Percentiles rank a stretch among this genome's conserved stretches.
phyloP scores from a whole-genome alignment of 2,888 invertebrate species.

The Neuroscelio doddi region DNA sequence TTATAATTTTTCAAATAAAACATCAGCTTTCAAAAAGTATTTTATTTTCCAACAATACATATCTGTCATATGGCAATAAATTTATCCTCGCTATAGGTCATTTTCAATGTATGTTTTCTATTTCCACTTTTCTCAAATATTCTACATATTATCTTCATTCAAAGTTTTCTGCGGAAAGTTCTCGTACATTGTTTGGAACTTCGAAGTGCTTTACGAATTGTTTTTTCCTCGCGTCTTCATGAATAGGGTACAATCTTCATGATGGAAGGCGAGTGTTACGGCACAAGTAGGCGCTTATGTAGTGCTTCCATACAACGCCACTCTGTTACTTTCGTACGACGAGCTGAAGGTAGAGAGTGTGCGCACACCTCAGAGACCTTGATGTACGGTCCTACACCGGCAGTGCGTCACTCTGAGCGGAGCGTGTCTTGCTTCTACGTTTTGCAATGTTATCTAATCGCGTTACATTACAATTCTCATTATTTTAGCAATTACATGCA shows the following conservation, averaged over 20 bases:
- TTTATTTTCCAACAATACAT: too few species aligned
- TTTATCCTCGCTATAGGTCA: not conserved
- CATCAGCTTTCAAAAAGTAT: too few species aligned
- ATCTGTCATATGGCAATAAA: too few species aligned
- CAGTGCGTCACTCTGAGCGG: constrained; percentile 54
- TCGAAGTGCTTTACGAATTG: constrained; percentile 32
- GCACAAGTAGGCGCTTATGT: constrained; percentile 33
- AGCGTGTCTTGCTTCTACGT: constrained; percentile 47
- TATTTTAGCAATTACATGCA: constrained; percentile 33
- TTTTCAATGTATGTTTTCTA: not conserved
- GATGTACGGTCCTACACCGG: constrained; percentile 53
- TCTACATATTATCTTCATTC: not conserved
- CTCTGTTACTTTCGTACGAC: constrained; percentile 40
- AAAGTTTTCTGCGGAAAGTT: constrained; percentile 16
- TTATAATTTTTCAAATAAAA: too few species aligned
- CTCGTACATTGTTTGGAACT: constrained; percentile 30
- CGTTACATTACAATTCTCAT: constrained; percentile 36
- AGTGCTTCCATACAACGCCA: constrained; percentile 36
- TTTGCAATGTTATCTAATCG: constrained; percentile 48
- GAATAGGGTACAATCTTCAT: constrained; percentile 42
- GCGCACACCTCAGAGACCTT: constrained; percentile 53
- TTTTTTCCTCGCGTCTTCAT: constrained; percentile 32
- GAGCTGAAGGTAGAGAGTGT: constrained; percentile 44
- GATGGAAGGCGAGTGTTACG: constrained; percentile 43
- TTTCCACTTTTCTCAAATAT: constrained; percentile 9